Evolutionary conservation across 2,113 vertebrate species (phyloP).

Genomic region (Apodemus speciosus): DNA sequence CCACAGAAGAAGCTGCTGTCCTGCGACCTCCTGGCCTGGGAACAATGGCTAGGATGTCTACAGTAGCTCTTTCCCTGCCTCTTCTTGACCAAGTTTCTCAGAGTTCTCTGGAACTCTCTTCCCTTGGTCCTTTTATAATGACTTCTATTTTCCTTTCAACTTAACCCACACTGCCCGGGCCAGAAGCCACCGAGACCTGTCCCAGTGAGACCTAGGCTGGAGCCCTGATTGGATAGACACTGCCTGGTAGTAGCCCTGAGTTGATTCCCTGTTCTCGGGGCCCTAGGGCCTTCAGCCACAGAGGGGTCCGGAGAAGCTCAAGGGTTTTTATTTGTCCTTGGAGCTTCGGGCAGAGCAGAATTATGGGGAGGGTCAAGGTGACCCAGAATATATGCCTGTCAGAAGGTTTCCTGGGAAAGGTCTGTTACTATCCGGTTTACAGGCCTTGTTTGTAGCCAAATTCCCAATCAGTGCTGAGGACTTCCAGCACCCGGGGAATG

Average conservation of each 20-base stretch:
- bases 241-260: not conserved
- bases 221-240: not conserved
- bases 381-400: conserved; percentile 63
- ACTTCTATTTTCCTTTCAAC: not conserved
- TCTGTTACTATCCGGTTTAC: conserved; percentile 78
- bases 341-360: conserved; percentile 5
- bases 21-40: not conserved
- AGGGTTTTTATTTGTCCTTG: not conserved
- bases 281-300: not conserved
- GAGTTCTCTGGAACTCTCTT: not conserved
- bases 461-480: conserved; percentile 76
- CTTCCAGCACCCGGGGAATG: conserved; percentile 68
- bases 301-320: not conserved
- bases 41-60: not conserved
- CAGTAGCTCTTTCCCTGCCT: not conserved
- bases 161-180: not conserved
- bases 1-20: not conserved
- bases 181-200: not conserved
- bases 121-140: not conserved
- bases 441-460: conserved; percentile 76
- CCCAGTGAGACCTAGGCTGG: not conserved
- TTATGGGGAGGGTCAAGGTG: conserved; percentile 55
- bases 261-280: not conserved
- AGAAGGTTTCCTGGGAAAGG: conserved; percentile 76
- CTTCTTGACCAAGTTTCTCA: not conserved